Conservation (phyloP, 2,888 invertebrate genomes). For the Anorthoa munda region DNA sequence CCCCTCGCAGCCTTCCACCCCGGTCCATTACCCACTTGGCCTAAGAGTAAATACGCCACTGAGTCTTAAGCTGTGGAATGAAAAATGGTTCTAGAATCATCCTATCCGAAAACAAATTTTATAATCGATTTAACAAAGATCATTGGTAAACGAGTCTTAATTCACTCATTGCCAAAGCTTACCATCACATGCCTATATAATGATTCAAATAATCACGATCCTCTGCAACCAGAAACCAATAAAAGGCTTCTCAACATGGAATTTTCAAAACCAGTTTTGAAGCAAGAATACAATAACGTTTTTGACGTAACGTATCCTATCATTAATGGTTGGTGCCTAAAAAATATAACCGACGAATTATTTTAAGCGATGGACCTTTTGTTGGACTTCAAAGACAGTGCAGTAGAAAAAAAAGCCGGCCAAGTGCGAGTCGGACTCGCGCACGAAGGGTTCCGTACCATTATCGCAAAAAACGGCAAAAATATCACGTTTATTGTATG, state of each 20-base stretch:
- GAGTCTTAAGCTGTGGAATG: no score
- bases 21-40: no score
- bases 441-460: no score
- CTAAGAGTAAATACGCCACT: no score
- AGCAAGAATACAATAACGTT: slow-evolving; percentile 57
- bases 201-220: slow-evolving; percentile 59
- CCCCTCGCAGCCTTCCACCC: no score
- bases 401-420: neutral
- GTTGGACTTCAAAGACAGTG: slow-evolving; percentile 9
- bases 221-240: slow-evolving; percentile 60
- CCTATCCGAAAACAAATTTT: slow-evolving; percentile 19
- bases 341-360: slow-evolving; percentile 56
- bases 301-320: slow-evolving; percentile 59
- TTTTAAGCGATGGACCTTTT: slow-evolving; percentile 11
- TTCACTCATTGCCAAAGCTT: slow-evolving; percentile 25
- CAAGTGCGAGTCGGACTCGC: no score
- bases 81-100: slow-evolving; percentile 1
- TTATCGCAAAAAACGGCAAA: no score
- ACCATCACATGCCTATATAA: slow-evolving; percentile 37
- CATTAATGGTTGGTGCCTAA: slow-evolving; percentile 43
- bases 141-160: slow-evolving; percentile 21
- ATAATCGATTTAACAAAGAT: slow-evolving; percentile 33
- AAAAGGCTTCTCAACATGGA: slow-evolving; percentile 55
- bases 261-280: slow-evolving; percentile 61
- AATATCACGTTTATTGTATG: no score